phyloP scores from a whole-genome alignment of 2,797 vertebrate genomes.

The Taeniopygia guttata region DNA sequence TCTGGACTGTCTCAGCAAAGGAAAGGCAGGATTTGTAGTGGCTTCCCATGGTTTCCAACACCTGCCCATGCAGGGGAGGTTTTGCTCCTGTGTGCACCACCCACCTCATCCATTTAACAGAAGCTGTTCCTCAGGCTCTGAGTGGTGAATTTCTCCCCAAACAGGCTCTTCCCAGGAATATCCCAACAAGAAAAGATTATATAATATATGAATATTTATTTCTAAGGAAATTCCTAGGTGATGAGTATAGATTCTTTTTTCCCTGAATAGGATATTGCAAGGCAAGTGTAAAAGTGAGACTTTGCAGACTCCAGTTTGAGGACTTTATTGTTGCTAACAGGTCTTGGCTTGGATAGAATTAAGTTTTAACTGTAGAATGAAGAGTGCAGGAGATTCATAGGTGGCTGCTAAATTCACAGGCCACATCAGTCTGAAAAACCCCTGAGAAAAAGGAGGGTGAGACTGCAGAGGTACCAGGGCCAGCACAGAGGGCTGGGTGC shows the following conservation, averaged over 20 bases:
- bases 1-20: not conserved
- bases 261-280: not conserved
- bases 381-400: accelerated
- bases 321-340: not conserved
- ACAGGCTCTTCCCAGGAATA: not conserved
- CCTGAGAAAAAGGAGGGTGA: not conserved
- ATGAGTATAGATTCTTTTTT: not conserved
- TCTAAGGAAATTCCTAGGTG: not conserved
- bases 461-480: not conserved
- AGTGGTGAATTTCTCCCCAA: not conserved
- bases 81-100: not conserved
- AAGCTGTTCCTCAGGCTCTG: not conserved
- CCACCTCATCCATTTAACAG: not conserved
- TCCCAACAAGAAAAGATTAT: not conserved
- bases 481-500: accelerated
- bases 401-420: not conserved
- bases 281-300: not conserved
- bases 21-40: not conserved
- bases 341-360: not conserved
- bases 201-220: not conserved
- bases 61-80: not conserved
- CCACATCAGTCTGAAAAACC: not conserved
- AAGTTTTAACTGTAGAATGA: not conserved
- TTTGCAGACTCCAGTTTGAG: not conserved
- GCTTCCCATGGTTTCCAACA: accelerated